phyloP scores from a whole-genome alignment of 2,797 vertebrate genomes.

The Amazona finschi region DNA sequence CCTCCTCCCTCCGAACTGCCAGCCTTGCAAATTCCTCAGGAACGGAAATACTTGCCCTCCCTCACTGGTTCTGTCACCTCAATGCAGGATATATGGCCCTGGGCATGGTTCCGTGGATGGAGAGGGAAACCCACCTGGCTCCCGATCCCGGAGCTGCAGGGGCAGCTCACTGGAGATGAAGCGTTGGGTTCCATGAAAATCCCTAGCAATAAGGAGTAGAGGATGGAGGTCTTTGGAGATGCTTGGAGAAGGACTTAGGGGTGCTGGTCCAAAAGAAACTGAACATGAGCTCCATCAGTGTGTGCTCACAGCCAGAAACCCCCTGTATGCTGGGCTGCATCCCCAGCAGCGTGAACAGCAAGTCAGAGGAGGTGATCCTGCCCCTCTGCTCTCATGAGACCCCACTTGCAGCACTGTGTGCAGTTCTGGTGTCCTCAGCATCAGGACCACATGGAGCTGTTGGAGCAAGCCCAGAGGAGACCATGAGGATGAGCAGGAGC shows the following conservation, averaged over 20 bases:
- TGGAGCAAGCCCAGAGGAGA: not conserved
- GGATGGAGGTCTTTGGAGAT: not conserved
- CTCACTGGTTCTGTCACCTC: not conserved
- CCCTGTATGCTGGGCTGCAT: not conserved
- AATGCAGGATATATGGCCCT: not conserved
- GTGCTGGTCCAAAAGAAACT: not conserved
- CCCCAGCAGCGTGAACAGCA: not conserved
- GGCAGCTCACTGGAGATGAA: not conserved
- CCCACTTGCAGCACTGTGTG: not conserved
- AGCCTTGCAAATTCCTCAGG: slow-evolving; percentile 47
- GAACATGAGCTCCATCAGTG: not conserved
- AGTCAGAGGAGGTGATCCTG: not conserved
- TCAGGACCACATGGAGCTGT: not conserved
- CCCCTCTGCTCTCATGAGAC: not conserved
- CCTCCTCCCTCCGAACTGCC: not conserved
- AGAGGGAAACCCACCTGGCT: not conserved
- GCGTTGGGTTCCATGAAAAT: not conserved
- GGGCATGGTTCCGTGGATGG: not conserved
- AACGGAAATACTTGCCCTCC: not conserved
- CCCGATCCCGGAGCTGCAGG: fast-evolving
- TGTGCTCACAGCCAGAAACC: not conserved
- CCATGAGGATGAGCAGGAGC: not conserved
- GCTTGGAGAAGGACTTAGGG: not conserved
- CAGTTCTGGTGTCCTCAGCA: not conserved
- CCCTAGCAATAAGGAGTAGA: not conserved